These are phyloP conservation scores for Tetragonula clypearis DNA, from an alignment of 1,140 invertebrate species.

Conservation along the genomic window DNA sequence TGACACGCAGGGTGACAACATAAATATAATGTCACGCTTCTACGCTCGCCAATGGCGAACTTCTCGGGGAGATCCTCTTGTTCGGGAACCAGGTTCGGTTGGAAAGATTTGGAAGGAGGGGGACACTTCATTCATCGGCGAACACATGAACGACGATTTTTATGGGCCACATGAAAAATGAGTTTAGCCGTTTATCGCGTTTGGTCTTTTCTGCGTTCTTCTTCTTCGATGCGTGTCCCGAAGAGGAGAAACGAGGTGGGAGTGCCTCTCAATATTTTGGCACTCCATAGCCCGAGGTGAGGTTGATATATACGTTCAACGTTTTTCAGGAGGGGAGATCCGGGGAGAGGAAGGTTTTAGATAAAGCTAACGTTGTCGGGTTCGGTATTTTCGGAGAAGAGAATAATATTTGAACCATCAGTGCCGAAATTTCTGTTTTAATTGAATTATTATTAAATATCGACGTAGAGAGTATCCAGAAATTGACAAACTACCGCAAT, in stretches of 20 bases:
- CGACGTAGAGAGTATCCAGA: background rate
- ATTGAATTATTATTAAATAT: too few species aligned
- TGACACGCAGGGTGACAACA: constrained; percentile 80
- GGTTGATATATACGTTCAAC: background rate
- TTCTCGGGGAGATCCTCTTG: background rate
- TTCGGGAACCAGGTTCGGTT: constrained; percentile 17
- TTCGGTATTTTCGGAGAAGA: too few species aligned
- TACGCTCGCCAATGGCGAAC: constrained; percentile 74
- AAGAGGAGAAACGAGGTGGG: constrained; percentile 5
- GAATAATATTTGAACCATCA: too few species aligned
- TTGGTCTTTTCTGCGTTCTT: constrained; percentile 30
- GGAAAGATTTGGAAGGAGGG: constrained; percentile 34
- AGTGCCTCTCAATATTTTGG: constrained; percentile 77
- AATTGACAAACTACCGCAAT: background rate
- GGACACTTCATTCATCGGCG: constrained; percentile 57
- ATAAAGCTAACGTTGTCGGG: too few species aligned
- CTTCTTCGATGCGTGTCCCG: constrained; percentile 37
- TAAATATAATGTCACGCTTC: constrained; percentile 82
- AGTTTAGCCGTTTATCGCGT: constrained; percentile 70
- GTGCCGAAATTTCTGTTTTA: too few species aligned
- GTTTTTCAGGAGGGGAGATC: background rate
- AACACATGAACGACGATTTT: constrained; percentile 68
- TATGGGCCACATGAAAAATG: constrained; percentile 77
- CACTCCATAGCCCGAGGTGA: constrained; percentile 64
- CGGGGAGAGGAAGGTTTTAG: background rate